Conservation (phyloP, 2,888 invertebrate species). For the Pristionchus arcanus region DNA sequence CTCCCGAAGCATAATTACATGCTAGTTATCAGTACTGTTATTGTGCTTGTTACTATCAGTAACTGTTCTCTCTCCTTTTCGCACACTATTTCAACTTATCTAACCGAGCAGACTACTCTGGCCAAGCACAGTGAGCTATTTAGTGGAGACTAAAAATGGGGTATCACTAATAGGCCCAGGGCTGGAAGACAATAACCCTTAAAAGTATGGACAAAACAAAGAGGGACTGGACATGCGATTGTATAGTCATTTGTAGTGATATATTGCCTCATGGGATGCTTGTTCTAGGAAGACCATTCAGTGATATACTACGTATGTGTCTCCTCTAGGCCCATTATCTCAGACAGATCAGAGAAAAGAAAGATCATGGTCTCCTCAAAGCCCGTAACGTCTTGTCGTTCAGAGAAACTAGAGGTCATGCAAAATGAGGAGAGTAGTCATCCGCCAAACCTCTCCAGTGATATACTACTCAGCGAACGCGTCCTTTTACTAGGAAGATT, state of each 20-base stretch:
- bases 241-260: neutral
- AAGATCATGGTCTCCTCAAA: neutral
- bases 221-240: neutral
- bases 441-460: neutral
- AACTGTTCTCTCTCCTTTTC: too few species aligned
- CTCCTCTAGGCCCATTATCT: too few species aligned
- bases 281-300: neutral
- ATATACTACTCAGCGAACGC: conserved; percentile 33
- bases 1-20: neutral
- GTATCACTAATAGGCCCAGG: conserved; percentile 8
- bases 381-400: neutral
- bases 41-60: neutral
- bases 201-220: neutral
- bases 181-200: neutral
- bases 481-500: conserved; percentile 7
- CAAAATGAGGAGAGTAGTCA: too few species aligned
- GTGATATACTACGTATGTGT: too few species aligned
- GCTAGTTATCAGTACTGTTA: conserved; percentile 27
- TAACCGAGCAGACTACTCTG: too few species aligned
- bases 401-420: neutral
- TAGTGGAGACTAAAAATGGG: neutral
- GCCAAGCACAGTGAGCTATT: too few species aligned
- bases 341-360: too few species aligned
- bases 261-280: neutral
- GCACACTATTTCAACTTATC: too few species aligned